phyloP scores from a whole-genome alignment of 2,888 invertebrate species.

The Dexiosoma caninum region DNA sequence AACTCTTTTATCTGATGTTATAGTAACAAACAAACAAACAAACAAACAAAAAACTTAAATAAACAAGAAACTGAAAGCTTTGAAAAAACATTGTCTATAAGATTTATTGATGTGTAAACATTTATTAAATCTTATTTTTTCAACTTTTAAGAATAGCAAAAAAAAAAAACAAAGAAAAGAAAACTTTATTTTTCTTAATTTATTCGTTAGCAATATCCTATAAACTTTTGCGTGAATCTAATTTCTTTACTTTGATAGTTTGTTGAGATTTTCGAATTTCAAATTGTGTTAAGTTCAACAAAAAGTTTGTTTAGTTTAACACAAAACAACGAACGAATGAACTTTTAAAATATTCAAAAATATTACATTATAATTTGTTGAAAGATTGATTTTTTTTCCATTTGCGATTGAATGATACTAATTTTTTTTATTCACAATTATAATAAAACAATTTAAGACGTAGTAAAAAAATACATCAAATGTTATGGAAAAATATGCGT shows the following conservation, averaged over 20 bases:
- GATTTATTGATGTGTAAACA: constrained; percentile 50
- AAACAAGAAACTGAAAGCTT: neutral
- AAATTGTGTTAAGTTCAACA: constrained; percentile 25
- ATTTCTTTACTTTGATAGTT: constrained; percentile 7
- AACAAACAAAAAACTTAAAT: neutral
- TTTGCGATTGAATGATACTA: no score
- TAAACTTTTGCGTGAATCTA: neutral
- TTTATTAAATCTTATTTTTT: constrained; percentile 31
- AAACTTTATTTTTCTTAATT: neutral
- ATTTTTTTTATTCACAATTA: no score
- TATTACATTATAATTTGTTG: constrained; percentile 6
- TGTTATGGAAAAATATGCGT: no score
- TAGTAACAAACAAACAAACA: constrained; percentile 8
- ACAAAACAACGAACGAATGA: neutral
- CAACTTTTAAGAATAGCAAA: neutral
- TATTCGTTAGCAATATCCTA: neutral
- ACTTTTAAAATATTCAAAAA: neutral
- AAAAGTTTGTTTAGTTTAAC: neutral
- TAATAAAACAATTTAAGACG: no score
- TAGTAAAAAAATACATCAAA: no score
- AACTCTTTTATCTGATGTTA: neutral
- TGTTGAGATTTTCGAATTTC: constrained; percentile 20
- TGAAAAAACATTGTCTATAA: neutral
- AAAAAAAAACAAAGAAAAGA: neutral
- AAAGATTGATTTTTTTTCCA: no score